A percentile compares a stretch with the other conserved stretches of the same genome.
phyloP scores from a whole-genome alignment of 2,888 invertebrate species.

The Spisula solida region DNA sequence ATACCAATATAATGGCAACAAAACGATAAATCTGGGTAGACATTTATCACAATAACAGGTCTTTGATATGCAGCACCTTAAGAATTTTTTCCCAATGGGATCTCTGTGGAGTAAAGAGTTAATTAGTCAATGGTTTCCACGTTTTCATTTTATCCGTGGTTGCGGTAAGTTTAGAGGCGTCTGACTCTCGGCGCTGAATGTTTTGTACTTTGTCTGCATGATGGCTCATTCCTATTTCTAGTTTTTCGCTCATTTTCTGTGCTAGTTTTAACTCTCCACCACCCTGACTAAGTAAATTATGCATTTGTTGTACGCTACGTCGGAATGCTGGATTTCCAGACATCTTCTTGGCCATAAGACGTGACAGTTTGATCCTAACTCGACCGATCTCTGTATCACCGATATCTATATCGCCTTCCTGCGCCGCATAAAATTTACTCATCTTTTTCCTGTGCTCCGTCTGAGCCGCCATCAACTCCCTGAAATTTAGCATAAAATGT shows the following conservation, averaged over 20 bases:
- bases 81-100: too few relatives aligned
- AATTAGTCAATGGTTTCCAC: slow-evolving; percentile 55
- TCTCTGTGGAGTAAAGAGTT: background rate
- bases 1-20: too few relatives aligned
- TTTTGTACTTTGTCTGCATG: background rate
- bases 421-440: slow-evolving; percentile 77
- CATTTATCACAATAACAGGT: too few relatives aligned
- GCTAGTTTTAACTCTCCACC: slow-evolving; percentile 63
- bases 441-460: slow-evolving; percentile 79
- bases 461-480: slow-evolving; percentile 83
- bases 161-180: slow-evolving; percentile 1
- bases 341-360: slow-evolving; percentile 79
- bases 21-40: too few relatives aligned
- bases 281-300: slow-evolving; percentile 43
- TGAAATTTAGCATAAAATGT: slow-evolving; percentile 42
- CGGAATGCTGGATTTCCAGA: slow-evolving; percentile 77
- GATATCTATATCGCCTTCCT: slow-evolving; percentile 74
- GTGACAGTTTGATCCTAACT: slow-evolving; percentile 78
- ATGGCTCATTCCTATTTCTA: slow-evolving; percentile 18
- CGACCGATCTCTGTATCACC: slow-evolving; percentile 83
- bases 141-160: slow-evolving; percentile 55
- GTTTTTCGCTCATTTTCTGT: slow-evolving; percentile 49
- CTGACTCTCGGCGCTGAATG: background rate
- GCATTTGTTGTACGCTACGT: slow-evolving; percentile 74
- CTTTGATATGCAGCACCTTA: too few relatives aligned